These are phyloP conservation scores for Macroramphosus scolopax DNA, from an alignment of 2,797 vertebrate species.

Conservation along the genomic window DNA sequence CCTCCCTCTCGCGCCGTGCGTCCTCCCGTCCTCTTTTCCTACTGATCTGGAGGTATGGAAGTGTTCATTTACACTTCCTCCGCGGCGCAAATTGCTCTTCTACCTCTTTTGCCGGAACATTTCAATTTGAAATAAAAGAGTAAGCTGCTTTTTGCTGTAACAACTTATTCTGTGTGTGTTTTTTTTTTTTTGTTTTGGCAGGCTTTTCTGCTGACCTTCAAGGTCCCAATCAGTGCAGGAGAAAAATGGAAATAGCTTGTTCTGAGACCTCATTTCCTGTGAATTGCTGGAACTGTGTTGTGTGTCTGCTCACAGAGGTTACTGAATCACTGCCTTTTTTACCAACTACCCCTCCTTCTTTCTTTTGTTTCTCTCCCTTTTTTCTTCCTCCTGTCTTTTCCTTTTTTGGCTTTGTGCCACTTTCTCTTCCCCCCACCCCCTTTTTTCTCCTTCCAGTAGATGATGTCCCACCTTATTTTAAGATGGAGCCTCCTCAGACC, in stretches of 20 bases:
- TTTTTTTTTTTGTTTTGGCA: too few species aligned
- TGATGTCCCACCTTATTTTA: conserved; percentile 95
- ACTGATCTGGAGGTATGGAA: conserved; percentile 59
- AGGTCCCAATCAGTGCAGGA: conserved; percentile 66
- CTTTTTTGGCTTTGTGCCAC: neutral
- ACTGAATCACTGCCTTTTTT: conserved; percentile 32
- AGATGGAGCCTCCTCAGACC: conserved; percentile 91
- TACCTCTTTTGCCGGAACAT: conserved; percentile 64
- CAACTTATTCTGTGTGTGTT: conserved; percentile 60
- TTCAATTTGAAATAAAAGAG: conserved; percentile 70
- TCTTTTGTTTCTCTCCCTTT: too few species aligned
- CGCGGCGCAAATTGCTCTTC: conserved; percentile 68
- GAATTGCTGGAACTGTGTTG: conserved; percentile 52
- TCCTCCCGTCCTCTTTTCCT: conserved; percentile 28
- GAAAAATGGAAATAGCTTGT: conserved; percentile 67
- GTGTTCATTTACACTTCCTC: conserved; percentile 70
- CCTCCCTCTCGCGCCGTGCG: neutral
- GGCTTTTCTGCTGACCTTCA: conserved; percentile 71
- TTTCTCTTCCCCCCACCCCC: conserved; percentile 1
- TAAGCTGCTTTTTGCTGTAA: conserved; percentile 55
- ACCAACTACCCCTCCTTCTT: too few species aligned
- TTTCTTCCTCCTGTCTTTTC: conserved; percentile 13
- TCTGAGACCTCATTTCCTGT: conserved; percentile 54
- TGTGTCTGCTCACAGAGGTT: conserved; percentile 35
- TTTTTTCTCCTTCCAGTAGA: conserved; percentile 69